phyloP scores from a whole-genome alignment of 2,797 vertebrate species.

The Antennarius maculatus region DNA sequence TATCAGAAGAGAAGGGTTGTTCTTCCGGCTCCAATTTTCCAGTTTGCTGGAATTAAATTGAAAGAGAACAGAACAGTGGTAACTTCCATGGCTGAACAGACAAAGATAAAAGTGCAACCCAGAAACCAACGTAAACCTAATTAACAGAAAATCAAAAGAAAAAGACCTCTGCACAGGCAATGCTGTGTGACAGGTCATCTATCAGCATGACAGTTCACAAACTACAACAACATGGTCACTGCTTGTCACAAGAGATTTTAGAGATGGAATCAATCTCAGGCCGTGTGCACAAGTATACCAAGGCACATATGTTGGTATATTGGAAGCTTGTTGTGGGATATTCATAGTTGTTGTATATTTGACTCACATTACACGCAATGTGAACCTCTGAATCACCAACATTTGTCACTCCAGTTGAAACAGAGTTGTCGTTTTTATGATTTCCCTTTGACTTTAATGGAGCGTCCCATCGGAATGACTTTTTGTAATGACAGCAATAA shows the following conservation, averaged over 20 bases:
- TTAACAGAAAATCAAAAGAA: constrained; percentile 7
- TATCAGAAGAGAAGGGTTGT: background rate
- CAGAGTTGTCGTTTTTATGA: constrained; percentile 27
- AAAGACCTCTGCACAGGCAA: background rate
- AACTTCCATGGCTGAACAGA: background rate
- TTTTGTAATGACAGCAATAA: constrained; percentile 35
- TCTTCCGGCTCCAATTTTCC: background rate
- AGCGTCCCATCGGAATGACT: constrained; percentile 28
- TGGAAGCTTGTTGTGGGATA: no score
- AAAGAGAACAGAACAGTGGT: background rate
- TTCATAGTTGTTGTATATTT: background rate
- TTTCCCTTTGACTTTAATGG: constrained; percentile 33
- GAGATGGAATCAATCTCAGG: background rate
- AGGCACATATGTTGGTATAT: background rate
- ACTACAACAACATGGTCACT: background rate
- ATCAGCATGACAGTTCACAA: background rate
- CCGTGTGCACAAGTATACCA: background rate
- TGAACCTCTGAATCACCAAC: background rate
- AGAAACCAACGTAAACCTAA: constrained; percentile 7
- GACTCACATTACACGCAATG: background rate
- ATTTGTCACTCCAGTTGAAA: constrained; percentile 26
- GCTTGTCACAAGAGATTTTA: background rate
- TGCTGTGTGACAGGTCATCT: background rate
- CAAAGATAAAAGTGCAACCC: constrained; percentile 11
- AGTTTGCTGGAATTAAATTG: background rate